Conservation (phyloP, 2,113 vertebrate species). For the Aviceda subcristata region DNA sequence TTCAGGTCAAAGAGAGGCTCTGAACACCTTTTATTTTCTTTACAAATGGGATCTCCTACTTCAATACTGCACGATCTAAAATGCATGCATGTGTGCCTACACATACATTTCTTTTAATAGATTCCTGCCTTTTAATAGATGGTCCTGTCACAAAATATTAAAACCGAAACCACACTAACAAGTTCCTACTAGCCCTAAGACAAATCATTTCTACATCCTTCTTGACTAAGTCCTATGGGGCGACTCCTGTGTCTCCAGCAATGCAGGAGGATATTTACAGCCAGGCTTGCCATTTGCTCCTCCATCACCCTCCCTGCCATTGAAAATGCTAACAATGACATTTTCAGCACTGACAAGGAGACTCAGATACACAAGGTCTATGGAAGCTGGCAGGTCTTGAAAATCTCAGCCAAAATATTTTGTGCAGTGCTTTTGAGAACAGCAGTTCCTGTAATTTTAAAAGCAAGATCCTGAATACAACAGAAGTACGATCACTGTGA, state of each 20-base stretch:
- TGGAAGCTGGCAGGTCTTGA: neutral
- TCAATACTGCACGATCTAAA: neutral
- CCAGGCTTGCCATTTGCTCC: neutral
- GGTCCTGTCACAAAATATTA: neutral
- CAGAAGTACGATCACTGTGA: neutral
- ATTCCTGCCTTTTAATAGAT: neutral
- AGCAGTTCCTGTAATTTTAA: neutral
- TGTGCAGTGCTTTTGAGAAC: neutral
- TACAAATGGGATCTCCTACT: neutral
- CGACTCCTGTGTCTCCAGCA: neutral
- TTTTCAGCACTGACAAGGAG: neutral
- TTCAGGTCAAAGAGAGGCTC: neutral
- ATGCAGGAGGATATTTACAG: neutral
- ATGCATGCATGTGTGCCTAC: rapidly evolving
- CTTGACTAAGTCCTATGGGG: neutral
- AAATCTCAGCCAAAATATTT: neutral
- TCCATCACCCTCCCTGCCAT: neutral
- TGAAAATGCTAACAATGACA: neutral
- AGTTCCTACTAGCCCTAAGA: neutral
- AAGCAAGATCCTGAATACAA: neutral
- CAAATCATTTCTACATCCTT: neutral
- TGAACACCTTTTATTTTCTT: neutral
- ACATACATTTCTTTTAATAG: neutral
- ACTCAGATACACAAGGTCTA: neutral
- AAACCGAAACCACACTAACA: neutral